These are phyloP conservation scores for Spinus olivaceus DNA, from an alignment of 2,797 vertebrate genomes.

Conservation along the genomic window DNA sequence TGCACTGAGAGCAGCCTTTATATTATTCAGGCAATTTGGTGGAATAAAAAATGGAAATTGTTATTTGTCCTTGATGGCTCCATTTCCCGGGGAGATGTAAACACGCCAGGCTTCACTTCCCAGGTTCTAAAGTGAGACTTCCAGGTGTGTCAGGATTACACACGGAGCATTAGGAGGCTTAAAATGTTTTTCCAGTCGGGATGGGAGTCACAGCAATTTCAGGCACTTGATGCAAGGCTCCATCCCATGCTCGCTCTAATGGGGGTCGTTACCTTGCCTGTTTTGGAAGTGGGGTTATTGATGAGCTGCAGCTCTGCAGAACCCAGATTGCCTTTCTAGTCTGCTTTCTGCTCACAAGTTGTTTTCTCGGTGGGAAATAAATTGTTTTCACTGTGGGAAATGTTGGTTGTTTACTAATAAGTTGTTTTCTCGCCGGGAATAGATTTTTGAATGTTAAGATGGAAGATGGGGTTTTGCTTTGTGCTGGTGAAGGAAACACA, in stretches of 20 bases:
- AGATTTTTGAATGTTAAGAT: slow-evolving; percentile 25
- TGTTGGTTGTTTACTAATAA: slow-evolving; percentile 71
- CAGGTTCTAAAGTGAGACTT: not conserved
- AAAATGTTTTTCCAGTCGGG: not conserved
- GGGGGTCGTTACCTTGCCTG: not conserved
- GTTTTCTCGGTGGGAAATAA: slow-evolving; percentile 67
- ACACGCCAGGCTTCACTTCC: not conserved
- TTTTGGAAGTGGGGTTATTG: slow-evolving; percentile 61
- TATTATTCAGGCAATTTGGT: not conserved
- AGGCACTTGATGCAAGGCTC: not conserved
- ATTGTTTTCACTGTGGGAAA: slow-evolving; percentile 66
- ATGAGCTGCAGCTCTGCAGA: slow-evolving; percentile 39
- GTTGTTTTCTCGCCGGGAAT: slow-evolving; percentile 53
- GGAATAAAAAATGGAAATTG: not conserved
- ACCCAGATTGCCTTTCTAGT: slow-evolving; percentile 41
- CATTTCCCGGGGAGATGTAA: not conserved
- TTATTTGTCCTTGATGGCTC: slow-evolving; percentile 26
- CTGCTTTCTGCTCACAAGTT: slow-evolving; percentile 54
- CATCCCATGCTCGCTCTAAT: not conserved
- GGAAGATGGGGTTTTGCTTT: not conserved
- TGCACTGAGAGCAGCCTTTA: not conserved
- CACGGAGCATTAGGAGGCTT: not conserved
- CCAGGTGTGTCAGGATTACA: slow-evolving; percentile 1
- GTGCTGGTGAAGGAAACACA: not conserved
- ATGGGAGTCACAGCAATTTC: not conserved